Base-by-base conservation (phyloP, 2,113 vertebrate species). In the Lepisosteus osseus region DNA sequence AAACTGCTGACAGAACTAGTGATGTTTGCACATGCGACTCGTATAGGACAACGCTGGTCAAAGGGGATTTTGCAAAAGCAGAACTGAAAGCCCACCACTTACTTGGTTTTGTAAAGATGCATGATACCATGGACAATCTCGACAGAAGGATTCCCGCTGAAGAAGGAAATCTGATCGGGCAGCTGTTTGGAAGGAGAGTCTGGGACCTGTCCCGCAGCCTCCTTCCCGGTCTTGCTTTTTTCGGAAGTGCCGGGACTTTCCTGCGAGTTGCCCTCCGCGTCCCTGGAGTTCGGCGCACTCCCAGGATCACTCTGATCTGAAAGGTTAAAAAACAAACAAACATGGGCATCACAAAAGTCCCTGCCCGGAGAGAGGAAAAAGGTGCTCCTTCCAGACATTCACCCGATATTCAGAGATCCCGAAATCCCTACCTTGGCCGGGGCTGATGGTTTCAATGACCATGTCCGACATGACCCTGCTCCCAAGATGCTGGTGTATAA, bases 91-190 rank as follows among this genome's bases (percentile, higher is more conserved):
- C 29, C 29, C 1, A 29, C 0, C 41, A 54, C 96, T 94, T 83
- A 99, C 97, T 98, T 98, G 75, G 97, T 99, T 85, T 99, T 99
- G 83, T 99, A 99, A 8, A 99, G 93, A 57, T 99, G 97, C 97
- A 99, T 98, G 72, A 99, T 96, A n/a, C 97, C 97, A 3, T 99
- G 97, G 71, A 98, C 90, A 0, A 99, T 98, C 86, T 99, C 97
- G 43, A 99, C 97, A 0, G 95, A 98, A 0, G 97, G 96, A 69
- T 99, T 99, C 67, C 97, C 97, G 0, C 97, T 99, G 90, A 97
- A 98, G 91, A 99, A 99, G 3, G 96, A 97, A 72, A 99, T 98
- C 90, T 99, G 95, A 70, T 99, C 96, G 0, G 97, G 97, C 70
- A 99, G 94, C 82, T 96, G 95, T 73, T 98, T 97, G 15, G 96